Conservation (phyloP, 2,797 vertebrate genomes). For the Discoglossus pictus region DNA sequence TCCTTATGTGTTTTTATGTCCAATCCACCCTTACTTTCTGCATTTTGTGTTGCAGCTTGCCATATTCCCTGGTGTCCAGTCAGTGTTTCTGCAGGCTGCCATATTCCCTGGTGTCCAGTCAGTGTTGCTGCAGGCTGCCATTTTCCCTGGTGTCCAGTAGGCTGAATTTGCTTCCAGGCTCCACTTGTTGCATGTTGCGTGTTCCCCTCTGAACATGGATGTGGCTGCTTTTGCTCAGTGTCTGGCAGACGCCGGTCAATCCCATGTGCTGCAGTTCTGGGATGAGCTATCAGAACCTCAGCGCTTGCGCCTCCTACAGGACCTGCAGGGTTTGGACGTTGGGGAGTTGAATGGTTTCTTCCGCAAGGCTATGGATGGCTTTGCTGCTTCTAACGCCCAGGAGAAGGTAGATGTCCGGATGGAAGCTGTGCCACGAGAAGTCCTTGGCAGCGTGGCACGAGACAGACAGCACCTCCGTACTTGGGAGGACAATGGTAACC, state of each 20-base stretch:
- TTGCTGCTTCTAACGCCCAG: slow-evolving; percentile 62
- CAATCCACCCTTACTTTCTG: too few relatives aligned
- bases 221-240: slow-evolving; percentile 59
- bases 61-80: too few relatives aligned
- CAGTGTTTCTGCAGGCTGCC: too few relatives aligned
- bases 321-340: slow-evolving; percentile 80
- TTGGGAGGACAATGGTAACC: slow-evolving; percentile 85
- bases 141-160: too few relatives aligned
- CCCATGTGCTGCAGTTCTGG: slow-evolving; percentile 86
- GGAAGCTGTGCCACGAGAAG: slow-evolving; percentile 87
- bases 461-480: slow-evolving; percentile 76
- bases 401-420: slow-evolving; percentile 82
- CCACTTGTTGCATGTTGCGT: too few relatives aligned
- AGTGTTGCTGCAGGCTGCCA: too few relatives aligned
- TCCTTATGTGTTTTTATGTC: too few relatives aligned
- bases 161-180: too few relatives aligned
- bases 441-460: slow-evolving; percentile 85
- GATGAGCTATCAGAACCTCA: slow-evolving; percentile 71
- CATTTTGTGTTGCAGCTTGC: too few relatives aligned
- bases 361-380: slow-evolving; percentile 73
- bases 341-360: slow-evolving; percentile 84
- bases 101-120: too few relatives aligned
- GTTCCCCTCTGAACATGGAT: slow-evolving; percentile 82
- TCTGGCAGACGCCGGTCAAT: slow-evolving; percentile 76
- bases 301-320: slow-evolving; percentile 65